Conservation (phyloP, 1,140 invertebrate genomes). For the Hormaphis cornu region DNA sequence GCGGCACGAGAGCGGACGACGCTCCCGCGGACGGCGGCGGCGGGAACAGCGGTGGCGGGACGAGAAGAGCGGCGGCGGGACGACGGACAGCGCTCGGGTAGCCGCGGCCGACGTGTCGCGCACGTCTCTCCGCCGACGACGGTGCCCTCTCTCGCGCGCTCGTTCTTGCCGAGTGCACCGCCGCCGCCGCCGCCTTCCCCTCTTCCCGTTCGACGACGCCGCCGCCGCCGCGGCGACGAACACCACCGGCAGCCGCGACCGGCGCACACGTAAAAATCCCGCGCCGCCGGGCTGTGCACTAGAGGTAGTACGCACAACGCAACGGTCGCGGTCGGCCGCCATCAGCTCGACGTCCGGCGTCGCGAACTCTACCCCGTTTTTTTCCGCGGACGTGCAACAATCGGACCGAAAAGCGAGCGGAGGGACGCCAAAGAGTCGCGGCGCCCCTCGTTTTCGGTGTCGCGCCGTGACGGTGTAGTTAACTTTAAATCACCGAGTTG, state of each 20-base stretch:
- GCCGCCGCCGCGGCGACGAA: neutral
- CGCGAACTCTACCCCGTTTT: no score
- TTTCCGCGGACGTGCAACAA: no score
- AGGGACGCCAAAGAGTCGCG: no score
- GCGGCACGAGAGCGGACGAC: neutral
- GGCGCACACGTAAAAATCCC: neutral
- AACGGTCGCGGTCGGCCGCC: conserved; percentile 22
- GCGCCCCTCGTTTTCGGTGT: no score
- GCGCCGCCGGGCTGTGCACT: conserved; percentile 7
- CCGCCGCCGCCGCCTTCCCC: neutral
- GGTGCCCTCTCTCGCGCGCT: neutral
- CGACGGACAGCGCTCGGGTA: neutral
- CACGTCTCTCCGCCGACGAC: neutral
- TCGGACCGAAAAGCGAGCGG: no score
- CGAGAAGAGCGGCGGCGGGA: no score
- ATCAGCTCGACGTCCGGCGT: neutral
- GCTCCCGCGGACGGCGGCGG: neutral
- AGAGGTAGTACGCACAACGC: conserved; percentile 21
- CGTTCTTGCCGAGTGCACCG: no score
- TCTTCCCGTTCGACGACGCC: neutral
- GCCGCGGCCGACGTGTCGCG: conserved; percentile 11
- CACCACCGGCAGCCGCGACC: neutral
- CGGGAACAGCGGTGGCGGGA: neutral
- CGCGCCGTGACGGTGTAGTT: no score
- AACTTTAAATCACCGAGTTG: no score